Conservation (phyloP, 2,888 invertebrate species). For the Gerosis bhagava region DNA sequence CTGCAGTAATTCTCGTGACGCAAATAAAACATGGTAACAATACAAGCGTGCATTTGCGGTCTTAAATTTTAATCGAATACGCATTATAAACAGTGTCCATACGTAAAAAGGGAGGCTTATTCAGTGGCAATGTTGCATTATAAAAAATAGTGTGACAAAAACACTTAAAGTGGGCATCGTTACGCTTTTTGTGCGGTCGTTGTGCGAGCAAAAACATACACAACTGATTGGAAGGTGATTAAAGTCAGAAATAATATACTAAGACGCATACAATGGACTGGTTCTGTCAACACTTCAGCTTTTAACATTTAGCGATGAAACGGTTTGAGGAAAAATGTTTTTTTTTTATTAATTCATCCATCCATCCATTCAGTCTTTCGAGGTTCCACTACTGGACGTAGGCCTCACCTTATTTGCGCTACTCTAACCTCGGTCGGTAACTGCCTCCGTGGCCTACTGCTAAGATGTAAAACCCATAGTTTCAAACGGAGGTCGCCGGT, state of each 20-base stretch:
- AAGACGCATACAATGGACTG: constrained; percentile 23
- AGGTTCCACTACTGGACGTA: too few relatives aligned
- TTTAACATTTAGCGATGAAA: constrained; percentile 14
- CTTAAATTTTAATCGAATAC: constrained; percentile 12
- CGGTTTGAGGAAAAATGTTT: constrained; percentile 21
- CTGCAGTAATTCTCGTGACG: too few relatives aligned
- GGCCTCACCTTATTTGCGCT: too few relatives aligned
- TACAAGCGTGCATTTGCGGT: constrained; percentile 22
- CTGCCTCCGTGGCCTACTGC: too few relatives aligned
- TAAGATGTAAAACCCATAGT: too few relatives aligned
- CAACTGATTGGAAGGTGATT: constrained; percentile 26
- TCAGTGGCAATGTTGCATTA: constrained; percentile 18
- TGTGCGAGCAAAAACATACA: constrained; percentile 26
- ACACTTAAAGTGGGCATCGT: constrained; percentile 17
- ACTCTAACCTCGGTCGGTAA: too few relatives aligned
- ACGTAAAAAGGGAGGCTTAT: constrained; percentile 15
- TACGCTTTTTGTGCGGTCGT: constrained; percentile 26
- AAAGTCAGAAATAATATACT: constrained; percentile 27
- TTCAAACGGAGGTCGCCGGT: too few relatives aligned
- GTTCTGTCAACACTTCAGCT: constrained; percentile 13
- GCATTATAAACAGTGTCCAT: constrained; percentile 15
- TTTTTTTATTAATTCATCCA: too few relatives aligned
- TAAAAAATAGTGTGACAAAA: constrained; percentile 20
- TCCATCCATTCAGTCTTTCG: too few relatives aligned
- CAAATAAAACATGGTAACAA: constrained; percentile 7